These are phyloP conservation scores for Anguilla obscura DNA, from an alignment of 2,797 vertebrate genomes.

Conservation along the genomic window DNA sequence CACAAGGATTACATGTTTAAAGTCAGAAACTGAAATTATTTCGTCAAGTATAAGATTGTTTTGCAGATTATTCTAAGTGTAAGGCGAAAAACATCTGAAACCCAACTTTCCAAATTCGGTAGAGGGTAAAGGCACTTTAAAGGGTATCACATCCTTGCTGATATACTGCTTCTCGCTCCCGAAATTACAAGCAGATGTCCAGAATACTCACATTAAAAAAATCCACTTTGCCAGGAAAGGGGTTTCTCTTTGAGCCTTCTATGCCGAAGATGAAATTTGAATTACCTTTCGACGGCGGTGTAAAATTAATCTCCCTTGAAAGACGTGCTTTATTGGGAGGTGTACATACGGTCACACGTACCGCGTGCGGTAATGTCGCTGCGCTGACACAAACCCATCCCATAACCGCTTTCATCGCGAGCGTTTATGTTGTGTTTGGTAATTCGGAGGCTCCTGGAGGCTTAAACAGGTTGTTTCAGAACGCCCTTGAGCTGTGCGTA, in stretches of 20 bases:
- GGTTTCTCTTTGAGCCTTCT: not conserved
- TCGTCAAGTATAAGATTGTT: no score
- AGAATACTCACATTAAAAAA: not conserved
- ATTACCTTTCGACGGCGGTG: not conserved
- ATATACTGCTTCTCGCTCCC: not conserved
- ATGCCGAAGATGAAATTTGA: not conserved
- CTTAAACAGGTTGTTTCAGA: not conserved
- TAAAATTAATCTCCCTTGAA: not conserved
- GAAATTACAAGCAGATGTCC: not conserved
- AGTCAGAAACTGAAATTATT: no score
- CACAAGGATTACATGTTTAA: no score
- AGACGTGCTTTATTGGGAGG: not conserved
- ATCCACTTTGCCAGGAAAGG: not conserved
- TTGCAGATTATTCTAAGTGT: no score
- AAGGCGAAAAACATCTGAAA: no score
- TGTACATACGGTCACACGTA: not conserved
- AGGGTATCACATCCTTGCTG: not conserved
- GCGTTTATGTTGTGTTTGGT: not conserved
- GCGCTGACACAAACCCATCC: not conserved
- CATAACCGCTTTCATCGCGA: not conserved
- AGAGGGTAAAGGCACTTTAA: no score
- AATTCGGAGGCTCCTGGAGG: not conserved
- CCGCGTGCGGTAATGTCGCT: not conserved
- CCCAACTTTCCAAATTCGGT: no score
- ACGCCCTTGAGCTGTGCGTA: not conserved